phyloP scores from a whole-genome alignment of 2,888 invertebrate genomes.

The Lamellibrachia columna region DNA sequence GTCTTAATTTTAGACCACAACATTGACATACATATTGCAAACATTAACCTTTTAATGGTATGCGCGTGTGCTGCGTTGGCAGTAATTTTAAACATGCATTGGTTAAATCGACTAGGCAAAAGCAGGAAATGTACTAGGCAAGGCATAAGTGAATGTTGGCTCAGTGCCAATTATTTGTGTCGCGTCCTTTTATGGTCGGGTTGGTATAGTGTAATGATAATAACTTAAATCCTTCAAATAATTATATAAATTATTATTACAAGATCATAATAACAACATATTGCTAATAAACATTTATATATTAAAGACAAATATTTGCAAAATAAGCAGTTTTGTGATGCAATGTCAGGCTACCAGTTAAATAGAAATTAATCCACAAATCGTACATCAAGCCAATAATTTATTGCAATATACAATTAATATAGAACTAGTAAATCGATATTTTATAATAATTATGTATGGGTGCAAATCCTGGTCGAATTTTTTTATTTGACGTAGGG shows the following conservation, averaged over 20 bases:
- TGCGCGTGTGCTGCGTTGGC: not conserved
- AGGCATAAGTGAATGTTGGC: not conserved
- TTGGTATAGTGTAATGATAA: not conserved
- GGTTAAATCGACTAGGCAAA: not conserved
- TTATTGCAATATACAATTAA: no score
- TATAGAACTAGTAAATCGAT: no score
- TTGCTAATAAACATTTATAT: not conserved
- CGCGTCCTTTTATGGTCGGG: not conserved
- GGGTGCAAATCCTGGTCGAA: not conserved
- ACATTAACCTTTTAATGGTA: slow-evolving; percentile 9
- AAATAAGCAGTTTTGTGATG: not conserved
- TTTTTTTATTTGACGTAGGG: not conserved
- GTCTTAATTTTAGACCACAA: not conserved
- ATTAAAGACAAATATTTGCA: not conserved
- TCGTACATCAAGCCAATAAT: no score
- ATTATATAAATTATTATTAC: not conserved
- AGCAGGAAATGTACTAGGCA: not conserved
- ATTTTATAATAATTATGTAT: not conserved
- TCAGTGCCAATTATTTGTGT: not conserved
- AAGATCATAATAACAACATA: not conserved
- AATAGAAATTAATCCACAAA: no score
- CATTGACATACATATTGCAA: not conserved
- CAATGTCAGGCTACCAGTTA: not conserved
- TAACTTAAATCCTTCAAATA: not conserved
- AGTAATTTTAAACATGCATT: not conserved